phyloP scores from a whole-genome alignment of 1,140 invertebrate genomes.

The Lutraria rhynchaena region DNA sequence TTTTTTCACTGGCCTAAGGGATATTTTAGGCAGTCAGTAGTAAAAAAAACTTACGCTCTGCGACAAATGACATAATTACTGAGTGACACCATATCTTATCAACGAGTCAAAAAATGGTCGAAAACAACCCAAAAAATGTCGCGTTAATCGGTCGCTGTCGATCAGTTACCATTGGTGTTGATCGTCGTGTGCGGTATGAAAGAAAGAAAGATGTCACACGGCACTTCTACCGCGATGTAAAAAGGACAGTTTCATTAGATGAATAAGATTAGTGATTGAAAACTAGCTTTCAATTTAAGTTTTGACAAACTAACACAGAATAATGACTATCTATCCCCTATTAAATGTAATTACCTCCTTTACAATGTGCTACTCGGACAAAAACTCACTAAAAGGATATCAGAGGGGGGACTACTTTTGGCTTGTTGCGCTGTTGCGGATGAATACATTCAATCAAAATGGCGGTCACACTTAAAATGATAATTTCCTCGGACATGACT shows the following conservation, averaged over 20 bases:
- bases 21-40: too few relatives aligned
- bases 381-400: constrained; percentile 20
- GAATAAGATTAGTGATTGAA: too few relatives aligned
- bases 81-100: too few relatives aligned
- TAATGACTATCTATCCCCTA: constrained; percentile 57
- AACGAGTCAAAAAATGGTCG: too few relatives aligned
- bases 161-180: too few relatives aligned
- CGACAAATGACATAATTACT: too few relatives aligned
- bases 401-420: constrained; percentile 11
- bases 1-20: too few relatives aligned
- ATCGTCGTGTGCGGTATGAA: too few relatives aligned
- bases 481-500: constrained; percentile 30
- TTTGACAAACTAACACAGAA: constrained; percentile 25
- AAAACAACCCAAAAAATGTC: too few relatives aligned
- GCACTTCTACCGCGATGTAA: neutral
- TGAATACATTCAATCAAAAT: constrained; percentile 39
- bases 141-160: too few relatives aligned
- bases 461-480: constrained; percentile 29
- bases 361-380: constrained; percentile 7
- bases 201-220: neutral
- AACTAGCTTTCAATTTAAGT: constrained; percentile 15
- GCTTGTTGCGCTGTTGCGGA: constrained; percentile 14
- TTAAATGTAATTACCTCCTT: constrained; percentile 53
- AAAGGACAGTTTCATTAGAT: too few relatives aligned
- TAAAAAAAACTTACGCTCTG: too few relatives aligned